These are phyloP conservation scores for Coendou prehensilis DNA, from an alignment of 2,797 vertebrate species.

Conservation along the genomic window DNA sequence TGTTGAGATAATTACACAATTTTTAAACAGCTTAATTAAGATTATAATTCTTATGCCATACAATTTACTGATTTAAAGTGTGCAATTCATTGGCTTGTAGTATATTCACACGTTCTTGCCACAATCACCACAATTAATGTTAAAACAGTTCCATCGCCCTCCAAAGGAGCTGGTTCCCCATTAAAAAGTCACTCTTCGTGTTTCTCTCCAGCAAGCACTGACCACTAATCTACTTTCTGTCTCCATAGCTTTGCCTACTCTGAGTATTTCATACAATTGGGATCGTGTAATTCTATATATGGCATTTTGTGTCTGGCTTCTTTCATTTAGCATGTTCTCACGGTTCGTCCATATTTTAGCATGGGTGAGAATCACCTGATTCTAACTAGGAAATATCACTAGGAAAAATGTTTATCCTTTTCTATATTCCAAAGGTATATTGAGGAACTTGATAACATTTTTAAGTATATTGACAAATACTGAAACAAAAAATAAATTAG, in stretches of 20 bases:
- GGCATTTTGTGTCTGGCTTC: background rate
- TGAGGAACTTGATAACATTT: conserved; percentile 49
- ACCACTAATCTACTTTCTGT: background rate
- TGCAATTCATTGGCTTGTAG: background rate
- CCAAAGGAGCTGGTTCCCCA: background rate
- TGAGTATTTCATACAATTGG: background rate
- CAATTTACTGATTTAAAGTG: conserved; percentile 9
- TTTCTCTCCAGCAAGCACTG: background rate
- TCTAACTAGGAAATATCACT: background rate
- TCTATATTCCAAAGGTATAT: background rate
- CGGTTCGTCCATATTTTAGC: background rate
- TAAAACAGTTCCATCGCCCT: background rate
- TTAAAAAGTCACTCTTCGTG: background rate
- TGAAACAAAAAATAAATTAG: conserved; percentile 59
- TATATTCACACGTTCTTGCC: conserved; percentile 3
- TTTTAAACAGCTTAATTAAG: conserved; percentile 29
- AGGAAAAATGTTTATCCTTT: background rate
- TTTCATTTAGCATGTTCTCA: background rate
- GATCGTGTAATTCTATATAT: background rate
- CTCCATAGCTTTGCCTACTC: background rate
- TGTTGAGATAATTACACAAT: background rate
- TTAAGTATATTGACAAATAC: conserved; percentile 48
- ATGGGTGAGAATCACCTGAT: background rate
- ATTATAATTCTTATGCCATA: conserved; percentile 4
- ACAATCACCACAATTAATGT: conserved; percentile 1